phyloP scores from a whole-genome alignment of 2,888 invertebrate species.

The Oithona nana region DNA sequence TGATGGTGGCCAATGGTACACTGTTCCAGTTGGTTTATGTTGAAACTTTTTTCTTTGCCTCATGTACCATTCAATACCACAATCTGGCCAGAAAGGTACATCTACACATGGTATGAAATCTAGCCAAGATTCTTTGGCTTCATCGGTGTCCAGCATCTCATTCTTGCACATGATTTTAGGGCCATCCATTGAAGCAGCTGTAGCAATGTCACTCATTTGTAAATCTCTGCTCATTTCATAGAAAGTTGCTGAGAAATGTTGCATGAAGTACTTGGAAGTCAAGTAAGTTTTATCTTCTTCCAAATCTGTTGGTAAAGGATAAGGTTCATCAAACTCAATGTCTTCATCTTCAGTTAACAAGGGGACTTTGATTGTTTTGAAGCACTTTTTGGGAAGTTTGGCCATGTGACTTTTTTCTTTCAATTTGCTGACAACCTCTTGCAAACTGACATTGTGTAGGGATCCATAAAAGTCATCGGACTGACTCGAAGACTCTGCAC shows the following conservation, averaged over 20 bases:
- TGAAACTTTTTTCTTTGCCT: neutral
- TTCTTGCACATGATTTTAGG: neutral
- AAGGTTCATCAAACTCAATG: neutral
- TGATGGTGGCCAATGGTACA: neutral
- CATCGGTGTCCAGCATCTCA: neutral
- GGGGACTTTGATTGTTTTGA: neutral
- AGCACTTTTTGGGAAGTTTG: neutral
- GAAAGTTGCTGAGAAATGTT: neutral
- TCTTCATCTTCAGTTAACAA: neutral
- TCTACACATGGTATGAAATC: neutral
- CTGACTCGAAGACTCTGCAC: neutral
- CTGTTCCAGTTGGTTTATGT: neutral
- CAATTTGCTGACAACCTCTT: neutral
- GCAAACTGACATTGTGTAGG: neutral
- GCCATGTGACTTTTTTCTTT: neutral
- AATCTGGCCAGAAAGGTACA: neutral
- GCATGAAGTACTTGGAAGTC: neutral
- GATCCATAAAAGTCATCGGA: neutral
- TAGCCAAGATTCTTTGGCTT: neutral
- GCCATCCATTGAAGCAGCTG: neutral
- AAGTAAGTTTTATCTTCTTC: neutral
- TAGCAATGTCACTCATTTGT: neutral
- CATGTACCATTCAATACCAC: neutral
- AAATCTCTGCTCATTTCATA: neutral
- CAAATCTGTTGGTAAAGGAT: neutral